phyloP scores from a whole-genome alignment of 2,888 invertebrate genomes.

The Euclidia mi region DNA sequence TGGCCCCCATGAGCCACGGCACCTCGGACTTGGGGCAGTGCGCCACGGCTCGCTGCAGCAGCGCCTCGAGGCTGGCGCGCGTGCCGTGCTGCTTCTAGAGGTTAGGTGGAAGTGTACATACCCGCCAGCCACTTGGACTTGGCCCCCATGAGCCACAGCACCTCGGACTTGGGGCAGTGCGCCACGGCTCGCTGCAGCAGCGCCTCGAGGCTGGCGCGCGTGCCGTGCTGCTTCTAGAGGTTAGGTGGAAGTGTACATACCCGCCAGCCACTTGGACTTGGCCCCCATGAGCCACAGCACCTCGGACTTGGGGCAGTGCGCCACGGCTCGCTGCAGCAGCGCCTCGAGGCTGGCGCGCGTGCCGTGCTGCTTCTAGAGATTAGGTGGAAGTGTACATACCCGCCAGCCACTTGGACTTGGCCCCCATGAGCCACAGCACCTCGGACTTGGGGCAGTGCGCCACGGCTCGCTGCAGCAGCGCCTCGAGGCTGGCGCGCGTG shows the following conservation, averaged over 20 bases:
- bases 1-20: slow-evolving; percentile 99
- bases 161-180: slow-evolving; percentile 99
- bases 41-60: slow-evolving; percentile 98
- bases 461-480: slow-evolving; percentile 97
- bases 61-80: slow-evolving; percentile 96
- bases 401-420: slow-evolving; percentile 99
- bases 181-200: slow-evolving; percentile 98
- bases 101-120: slow-evolving; percentile 78
- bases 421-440: slow-evolving; percentile 99
- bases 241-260: slow-evolving; percentile 86
- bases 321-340: slow-evolving; percentile 97
- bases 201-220: slow-evolving; percentile 96
- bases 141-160: slow-evolving; percentile 99
- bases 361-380: slow-evolving; percentile 99
- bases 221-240: slow-evolving; percentile 98
- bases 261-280: slow-evolving; percentile 99
- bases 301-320: slow-evolving; percentile 99
- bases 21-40: slow-evolving; percentile 99
- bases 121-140: slow-evolving; percentile 99
- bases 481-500: slow-evolving; percentile 96
- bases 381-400: slow-evolving; percentile 86
- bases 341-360: slow-evolving; percentile 97
- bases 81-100: slow-evolving; percentile 99
- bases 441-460: slow-evolving; percentile 99
- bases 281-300: slow-evolving; percentile 99